These are phyloP conservation scores for Alsophila aescularia DNA, from an alignment of 2,888 invertebrate genomes.

Conservation along the genomic window DNA sequence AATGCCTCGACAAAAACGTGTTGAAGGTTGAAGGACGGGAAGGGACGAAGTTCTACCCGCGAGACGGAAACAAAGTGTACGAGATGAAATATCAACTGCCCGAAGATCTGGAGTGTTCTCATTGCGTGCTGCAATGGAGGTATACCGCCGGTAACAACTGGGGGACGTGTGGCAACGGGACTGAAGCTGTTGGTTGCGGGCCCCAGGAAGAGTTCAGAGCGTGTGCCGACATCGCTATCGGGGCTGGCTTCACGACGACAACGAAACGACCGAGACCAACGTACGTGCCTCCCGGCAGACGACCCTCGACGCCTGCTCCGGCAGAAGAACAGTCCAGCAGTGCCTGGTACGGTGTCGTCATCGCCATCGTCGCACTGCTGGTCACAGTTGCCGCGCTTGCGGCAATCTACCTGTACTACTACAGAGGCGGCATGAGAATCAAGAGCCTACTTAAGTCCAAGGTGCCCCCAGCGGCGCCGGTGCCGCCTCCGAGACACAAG, in stretches of 20 bases:
- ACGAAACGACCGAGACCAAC: conserved; percentile 75
- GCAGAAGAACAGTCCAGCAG: conserved; percentile 73
- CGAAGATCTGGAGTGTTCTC: conserved; percentile 88
- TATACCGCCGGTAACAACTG: conserved; percentile 95
- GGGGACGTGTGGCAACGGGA: conserved; percentile 90
- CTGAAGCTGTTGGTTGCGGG: conserved; percentile 93
- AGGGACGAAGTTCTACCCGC: conserved; percentile 88
- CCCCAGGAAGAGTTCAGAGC: conserved; percentile 95
- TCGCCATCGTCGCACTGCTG: conserved; percentile 87
- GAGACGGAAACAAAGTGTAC: conserved; percentile 91
- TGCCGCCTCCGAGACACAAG: conserved; percentile 77
- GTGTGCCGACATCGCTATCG: conserved; percentile 92
- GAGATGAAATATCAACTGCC: conserved; percentile 88
- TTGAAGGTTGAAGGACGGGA: conserved; percentile 83
- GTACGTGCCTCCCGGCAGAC: conserved; percentile 72
- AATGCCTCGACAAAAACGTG: conserved; percentile 90
- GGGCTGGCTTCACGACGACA: conserved; percentile 77
- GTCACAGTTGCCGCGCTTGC: conserved; percentile 87
- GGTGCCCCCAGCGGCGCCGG: conserved; percentile 63
- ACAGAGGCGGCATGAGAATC: conserved; percentile 88
- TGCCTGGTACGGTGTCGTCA: conserved; percentile 83
- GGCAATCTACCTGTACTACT: conserved; percentile 90
- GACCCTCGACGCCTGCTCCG: conserved; percentile 71
- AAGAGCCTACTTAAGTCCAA: conserved; percentile 85
- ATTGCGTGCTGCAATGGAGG: conserved; percentile 95